Base-by-base conservation (phyloP, 2,113 vertebrate genomes). In the Bufo gargarizans region DNA sequence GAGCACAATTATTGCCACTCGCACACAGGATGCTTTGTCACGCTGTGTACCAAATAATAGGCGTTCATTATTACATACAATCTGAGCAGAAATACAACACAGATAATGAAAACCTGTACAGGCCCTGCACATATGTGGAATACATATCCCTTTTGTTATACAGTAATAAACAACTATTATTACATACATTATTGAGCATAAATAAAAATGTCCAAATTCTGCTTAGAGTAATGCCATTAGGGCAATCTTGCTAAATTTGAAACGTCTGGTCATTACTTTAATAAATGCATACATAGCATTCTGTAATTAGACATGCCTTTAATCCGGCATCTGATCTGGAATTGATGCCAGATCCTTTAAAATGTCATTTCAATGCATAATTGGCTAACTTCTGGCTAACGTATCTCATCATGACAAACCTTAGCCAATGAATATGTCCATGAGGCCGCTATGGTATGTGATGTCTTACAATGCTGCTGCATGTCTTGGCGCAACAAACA, bases 11-110 rank as follows among this genome's bases (percentile, higher is more conserved):
- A 67, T 47, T 61, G 58, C 16, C 58, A 86, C 50, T 77, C 43
- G 78, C n/a, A 86, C n/a, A 67, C 85, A 86, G 16, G 43, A 13
- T 77, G 71, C 56, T 86, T 55, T 84, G 81, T 83, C n/a, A 71
- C 53, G 47, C 10, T 69, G 1, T 67, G 43, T 59, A 20, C 50
- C 58, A 77, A 58, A 33, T 11, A 61, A 63, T 61, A 59, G 84
- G 19, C 43, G 33, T 33, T 33, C 33, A 33, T 33, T 33, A 11
- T 47, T 47, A 81, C 22, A 78, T 56, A 53, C 12, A 43, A 45
- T 6, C 76, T 11, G 20, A 53, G 9, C 43, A 20, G 59, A 59
- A 63, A 63, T 6, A 17, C 79, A 61, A 17, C 19, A 33, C 20
- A 19, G 33, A 58, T 43, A 43, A 58, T 33, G 55, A 80, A 49